Percentiles rank a stretch among this genome's conserved stretches.
Conservation (phyloP, 2,797 vertebrate species). For the Falco berigora region DNA sequence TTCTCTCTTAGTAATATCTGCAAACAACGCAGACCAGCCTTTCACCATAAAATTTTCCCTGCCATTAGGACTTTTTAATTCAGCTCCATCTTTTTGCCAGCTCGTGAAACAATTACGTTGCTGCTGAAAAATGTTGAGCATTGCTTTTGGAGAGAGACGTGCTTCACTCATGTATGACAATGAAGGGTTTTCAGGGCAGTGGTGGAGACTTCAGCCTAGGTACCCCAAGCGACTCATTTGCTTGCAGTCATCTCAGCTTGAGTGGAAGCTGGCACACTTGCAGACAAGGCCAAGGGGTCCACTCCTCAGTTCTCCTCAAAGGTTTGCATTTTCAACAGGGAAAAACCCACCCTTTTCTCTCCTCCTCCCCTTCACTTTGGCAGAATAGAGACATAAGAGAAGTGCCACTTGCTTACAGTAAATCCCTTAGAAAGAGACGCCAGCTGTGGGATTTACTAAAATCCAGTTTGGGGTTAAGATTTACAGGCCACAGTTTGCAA, state of each 20-base stretch:
- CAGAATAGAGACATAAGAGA: not conserved
- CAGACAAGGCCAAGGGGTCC: not conserved
- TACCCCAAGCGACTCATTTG: not conserved
- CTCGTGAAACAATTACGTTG: not conserved
- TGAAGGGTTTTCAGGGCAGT: not conserved
- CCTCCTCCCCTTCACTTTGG: not conserved
- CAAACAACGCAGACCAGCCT: not conserved
- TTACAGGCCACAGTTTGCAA: not conserved
- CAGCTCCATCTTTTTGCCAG: constrained; percentile 35
- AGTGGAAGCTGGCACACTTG: not conserved
- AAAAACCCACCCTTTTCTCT: not conserved
- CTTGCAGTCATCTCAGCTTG: not conserved
- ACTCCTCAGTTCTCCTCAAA: not conserved
- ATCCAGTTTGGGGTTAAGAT: not conserved
- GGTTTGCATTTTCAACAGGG: not conserved
- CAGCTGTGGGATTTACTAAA: not conserved
- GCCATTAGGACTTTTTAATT: constrained; percentile 44
- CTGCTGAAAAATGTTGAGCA: constrained; percentile 38
- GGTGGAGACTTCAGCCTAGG: not conserved
- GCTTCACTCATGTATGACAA: not conserved
- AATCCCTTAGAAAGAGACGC: not conserved
- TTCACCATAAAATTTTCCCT: constrained; percentile 15
- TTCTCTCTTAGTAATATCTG: constrained; percentile 21
- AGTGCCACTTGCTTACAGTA: not conserved
- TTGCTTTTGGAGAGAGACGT: not conserved